Percentiles rank a stretch among this genome's conserved stretches.
Conservation (phyloP, 1,140 invertebrate species). For the Zaprionus gabonicus region DNA sequence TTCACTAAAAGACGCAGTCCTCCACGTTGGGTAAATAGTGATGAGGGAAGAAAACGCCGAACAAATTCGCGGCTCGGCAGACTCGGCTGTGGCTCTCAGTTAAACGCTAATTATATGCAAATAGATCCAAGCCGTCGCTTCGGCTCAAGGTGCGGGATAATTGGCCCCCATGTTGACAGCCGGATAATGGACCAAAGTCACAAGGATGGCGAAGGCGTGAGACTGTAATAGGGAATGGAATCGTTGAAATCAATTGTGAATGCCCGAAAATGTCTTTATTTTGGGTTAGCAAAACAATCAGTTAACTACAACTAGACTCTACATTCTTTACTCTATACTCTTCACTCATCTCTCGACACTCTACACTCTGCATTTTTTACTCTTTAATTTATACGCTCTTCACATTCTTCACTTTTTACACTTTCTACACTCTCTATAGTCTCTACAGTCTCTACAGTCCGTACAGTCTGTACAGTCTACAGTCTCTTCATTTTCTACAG, state of each 20-base stretch:
- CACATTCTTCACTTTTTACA: too few relatives aligned
- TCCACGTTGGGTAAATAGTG: slow-evolving; percentile 34
- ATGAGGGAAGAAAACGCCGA: slow-evolving; percentile 17
- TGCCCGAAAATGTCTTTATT: background rate
- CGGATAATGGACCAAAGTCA: slow-evolving; percentile 19
- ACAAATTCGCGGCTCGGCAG: slow-evolving; percentile 4
- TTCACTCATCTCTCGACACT: too few relatives aligned
- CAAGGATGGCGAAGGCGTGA: slow-evolving; percentile 1
- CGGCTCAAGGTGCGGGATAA: slow-evolving; percentile 64
- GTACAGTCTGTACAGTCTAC: too few relatives aligned
- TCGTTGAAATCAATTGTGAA: slow-evolving; percentile 1
- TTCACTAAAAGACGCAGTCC: slow-evolving; percentile 29
- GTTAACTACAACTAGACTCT: too few relatives aligned
- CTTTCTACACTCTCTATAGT: too few relatives aligned
- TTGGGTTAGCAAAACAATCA: background rate
- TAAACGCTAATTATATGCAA: slow-evolving; percentile 77
- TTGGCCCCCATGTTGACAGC: slow-evolving; percentile 54
- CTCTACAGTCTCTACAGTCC: too few relatives aligned
- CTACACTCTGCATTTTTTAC: too few relatives aligned
- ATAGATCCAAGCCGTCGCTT: slow-evolving; percentile 55
- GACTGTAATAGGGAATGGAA: background rate
- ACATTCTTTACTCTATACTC: too few relatives aligned
- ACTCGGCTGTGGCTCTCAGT: slow-evolving; percentile 42
- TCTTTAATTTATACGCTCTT: too few relatives aligned
- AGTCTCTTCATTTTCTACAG: too few relatives aligned